Evolutionary conservation across 1,140 invertebrate genomes (phyloP), one percentile per base, ranked within the genome.

Genomic region (Bombus vancouverensis): DNA sequence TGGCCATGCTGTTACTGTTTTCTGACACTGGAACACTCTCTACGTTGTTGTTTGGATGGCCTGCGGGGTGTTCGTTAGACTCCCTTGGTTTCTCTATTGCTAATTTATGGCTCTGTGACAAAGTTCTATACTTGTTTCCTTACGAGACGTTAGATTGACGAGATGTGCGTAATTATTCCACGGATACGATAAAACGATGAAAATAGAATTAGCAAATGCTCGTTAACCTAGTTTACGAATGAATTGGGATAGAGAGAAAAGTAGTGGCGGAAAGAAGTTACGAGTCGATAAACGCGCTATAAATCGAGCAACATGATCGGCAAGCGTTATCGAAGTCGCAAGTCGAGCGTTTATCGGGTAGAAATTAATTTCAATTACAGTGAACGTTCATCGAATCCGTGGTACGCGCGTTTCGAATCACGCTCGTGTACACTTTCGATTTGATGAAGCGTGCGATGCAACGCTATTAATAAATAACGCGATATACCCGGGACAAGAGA

Each of bases 311-410:
- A 53, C 32, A 53, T 53, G 47, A 53, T 53, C 47, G 47, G 47
- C 47, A 53, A 53, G 44, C 53, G 53, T 59, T 59, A 39, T 57
- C 22, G 44, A 37, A 47, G 18, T 34, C 28, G 32, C 44, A 18
- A 75, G 6, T 10, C 53, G 74, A 39, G 53, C 53, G 34, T 76
- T 76, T 57, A 57, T 62, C 74, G 25, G 25, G 32, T 13, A 76
- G 74, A 76, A 76, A 59, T 76, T 76, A 59, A 76, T 76, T 59
- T 59, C 74, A 76, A 59, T 76, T 39, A 59, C 72, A 32, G 37
- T 1, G 73, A 68, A 75, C 70, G 62, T 53, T 75, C 32, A 39
- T 75, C 42, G 70, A 83, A 18, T 13, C 37, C 28, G 18, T 10
- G 9, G 37, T 6, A 22, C 65, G 65, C 22, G 47, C 72, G n/a